Percentiles rank a stretch among this genome's conserved stretches.
Evolutionary conservation across 2,113 vertebrate species (phyloP).

Genomic region (Carassius carassius): DNA sequence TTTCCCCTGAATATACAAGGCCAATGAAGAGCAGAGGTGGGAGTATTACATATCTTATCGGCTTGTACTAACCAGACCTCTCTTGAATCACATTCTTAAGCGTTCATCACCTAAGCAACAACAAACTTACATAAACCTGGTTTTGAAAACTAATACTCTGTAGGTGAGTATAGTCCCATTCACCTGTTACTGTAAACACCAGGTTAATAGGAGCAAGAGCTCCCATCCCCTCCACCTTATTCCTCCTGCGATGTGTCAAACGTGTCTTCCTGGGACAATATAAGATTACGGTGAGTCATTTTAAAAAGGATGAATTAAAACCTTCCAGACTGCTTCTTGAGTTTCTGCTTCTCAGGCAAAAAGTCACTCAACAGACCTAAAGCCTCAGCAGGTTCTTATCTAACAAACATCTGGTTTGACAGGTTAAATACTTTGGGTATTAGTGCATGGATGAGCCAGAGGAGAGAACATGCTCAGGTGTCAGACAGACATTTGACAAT

Average conservation of each 20-base stretch:
- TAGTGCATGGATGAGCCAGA: not conserved
- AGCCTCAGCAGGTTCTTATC: conserved; percentile 2
- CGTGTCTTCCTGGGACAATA: conserved; percentile 1
- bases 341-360: conserved; percentile 11
- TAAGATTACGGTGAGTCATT: conserved; percentile 8
- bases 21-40: conserved; percentile 36
- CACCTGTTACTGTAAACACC: not conserved
- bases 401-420: conserved; percentile 41
- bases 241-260: not conserved
- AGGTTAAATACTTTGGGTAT: conserved; percentile 27
- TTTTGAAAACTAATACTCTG: conserved; percentile 22
- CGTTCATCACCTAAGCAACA: conserved; percentile 49
- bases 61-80: conserved; percentile 55
- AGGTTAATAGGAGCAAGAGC: not conserved
- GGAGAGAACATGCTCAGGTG: not conserved
- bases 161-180: not conserved
- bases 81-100: conserved; percentile 68
- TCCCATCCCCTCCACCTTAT: not conserved
- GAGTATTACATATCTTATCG: conserved; percentile 58
- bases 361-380: conserved; percentile 14
- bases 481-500: conserved; percentile 5
- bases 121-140: conserved; percentile 47
- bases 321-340: not conserved
- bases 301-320: not conserved
- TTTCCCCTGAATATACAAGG: not conserved